phyloP scores from a whole-genome alignment of 1,140 invertebrate genomes.

The Papilio aristodemus region DNA sequence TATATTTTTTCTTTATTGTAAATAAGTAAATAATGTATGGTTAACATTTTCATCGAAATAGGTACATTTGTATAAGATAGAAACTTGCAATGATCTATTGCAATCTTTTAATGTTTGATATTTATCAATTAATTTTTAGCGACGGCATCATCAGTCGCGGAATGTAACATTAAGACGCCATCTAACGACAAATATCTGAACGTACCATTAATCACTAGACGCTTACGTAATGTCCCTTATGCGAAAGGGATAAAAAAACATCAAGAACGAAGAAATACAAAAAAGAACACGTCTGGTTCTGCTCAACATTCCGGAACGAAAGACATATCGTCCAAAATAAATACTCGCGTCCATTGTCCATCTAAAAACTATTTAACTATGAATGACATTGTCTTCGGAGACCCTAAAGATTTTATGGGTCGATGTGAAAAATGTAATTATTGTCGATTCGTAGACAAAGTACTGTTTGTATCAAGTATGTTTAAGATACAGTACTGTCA shows the following conservation, averaged over 20 bases:
- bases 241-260: neutral
- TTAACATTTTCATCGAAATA: too few species aligned
- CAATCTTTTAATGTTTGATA: too few species aligned
- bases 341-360: neutral
- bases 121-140: neutral
- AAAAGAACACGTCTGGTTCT: neutral
- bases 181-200: neutral
- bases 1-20: too few species aligned
- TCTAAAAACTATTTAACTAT: neutral
- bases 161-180: neutral
- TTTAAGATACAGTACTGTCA: slow-evolving; percentile 7
- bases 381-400: neutral
- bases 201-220: neutral
- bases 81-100: too few species aligned
- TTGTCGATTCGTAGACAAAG: neutral
- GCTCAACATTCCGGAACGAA: neutral
- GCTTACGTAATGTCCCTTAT: neutral
- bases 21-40: too few species aligned
- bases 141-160: neutral
- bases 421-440: neutral
- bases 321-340: neutral
- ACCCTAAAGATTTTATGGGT: neutral
- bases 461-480: neutral
- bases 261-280: neutral
- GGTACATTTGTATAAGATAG: too few species aligned